Evolutionary conservation across 2,888 invertebrate species (phyloP).

Genomic region (Pyralis farinalis): DNA sequence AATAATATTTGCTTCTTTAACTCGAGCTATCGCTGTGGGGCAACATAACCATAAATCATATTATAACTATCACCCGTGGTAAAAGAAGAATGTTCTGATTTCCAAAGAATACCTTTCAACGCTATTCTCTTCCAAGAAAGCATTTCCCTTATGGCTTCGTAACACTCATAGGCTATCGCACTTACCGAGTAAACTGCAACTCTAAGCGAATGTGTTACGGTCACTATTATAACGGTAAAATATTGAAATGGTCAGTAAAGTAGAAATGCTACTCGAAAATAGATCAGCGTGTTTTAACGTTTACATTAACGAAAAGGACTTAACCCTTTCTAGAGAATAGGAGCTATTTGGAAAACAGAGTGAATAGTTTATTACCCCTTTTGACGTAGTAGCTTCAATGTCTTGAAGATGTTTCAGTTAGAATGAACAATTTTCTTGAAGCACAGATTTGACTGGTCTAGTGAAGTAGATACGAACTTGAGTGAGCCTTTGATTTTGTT

Average conservation of each 20-base stretch:
- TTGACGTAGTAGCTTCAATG: background rate
- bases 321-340: conserved; percentile 3
- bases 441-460: too few relatives aligned
- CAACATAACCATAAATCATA: too few relatives aligned
- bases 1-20: too few relatives aligned
- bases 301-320: conserved; percentile 15
- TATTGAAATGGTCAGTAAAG: conserved; percentile 18
- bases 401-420: background rate
- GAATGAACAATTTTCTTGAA: too few relatives aligned
- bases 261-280: conserved; percentile 22
- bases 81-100: too few relatives aligned
- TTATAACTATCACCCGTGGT: too few relatives aligned
- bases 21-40: too few relatives aligned
- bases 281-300: conserved; percentile 26
- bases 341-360: background rate
- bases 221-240: conserved; percentile 3
- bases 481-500: too few relatives aligned
- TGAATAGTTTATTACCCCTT: background rate
- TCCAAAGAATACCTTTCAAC: too few relatives aligned
- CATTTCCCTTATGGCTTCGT: too few relatives aligned
- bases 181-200: conserved; percentile 9
- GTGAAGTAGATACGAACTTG: too few relatives aligned
- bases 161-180: background rate
- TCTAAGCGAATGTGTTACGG: conserved; percentile 6
- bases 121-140: too few relatives aligned